phyloP scores from a whole-genome alignment of 2,888 invertebrate species.

The Eristalis intricaria region DNA sequence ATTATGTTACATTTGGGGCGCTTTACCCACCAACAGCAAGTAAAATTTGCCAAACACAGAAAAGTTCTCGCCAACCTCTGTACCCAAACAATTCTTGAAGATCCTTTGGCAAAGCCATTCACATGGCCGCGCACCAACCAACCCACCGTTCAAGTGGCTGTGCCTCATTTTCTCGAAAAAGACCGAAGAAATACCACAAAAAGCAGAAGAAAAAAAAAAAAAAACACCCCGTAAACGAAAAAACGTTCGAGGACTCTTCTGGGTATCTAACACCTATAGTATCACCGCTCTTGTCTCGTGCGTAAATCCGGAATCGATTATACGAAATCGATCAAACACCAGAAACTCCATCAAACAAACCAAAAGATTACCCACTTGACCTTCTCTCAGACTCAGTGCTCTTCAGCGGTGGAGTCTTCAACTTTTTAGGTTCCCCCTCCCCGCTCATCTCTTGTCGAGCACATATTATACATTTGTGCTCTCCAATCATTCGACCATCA shows the following conservation, averaged over 20 bases:
- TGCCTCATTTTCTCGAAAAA: not conserved
- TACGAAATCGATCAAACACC: slow-evolving; percentile 50
- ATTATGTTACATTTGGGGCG: no score
- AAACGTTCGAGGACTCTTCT: not conserved
- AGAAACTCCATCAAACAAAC: slow-evolving; percentile 53
- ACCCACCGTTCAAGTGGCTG: not conserved
- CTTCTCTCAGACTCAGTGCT: slow-evolving; percentile 45
- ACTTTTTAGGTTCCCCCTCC: not conserved
- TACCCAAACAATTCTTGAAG: no score
- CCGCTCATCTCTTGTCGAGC: not conserved
- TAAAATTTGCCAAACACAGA: no score
- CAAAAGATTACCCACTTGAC: slow-evolving; percentile 64
- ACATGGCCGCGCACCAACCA: not conserved
- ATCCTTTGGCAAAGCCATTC: not conserved
- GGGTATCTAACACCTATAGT: slow-evolving; percentile 18
- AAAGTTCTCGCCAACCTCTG: no score
- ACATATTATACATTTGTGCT: not conserved
- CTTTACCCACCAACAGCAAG: no score
- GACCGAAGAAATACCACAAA: not conserved
- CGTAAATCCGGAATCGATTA: slow-evolving; percentile 29
- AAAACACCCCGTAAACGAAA: not conserved
- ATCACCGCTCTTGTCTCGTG: slow-evolving; percentile 27
- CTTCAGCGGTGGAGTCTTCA: slow-evolving; percentile 8
- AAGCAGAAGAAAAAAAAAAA: not conserved
- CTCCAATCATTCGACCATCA: slow-evolving; percentile 22